These are phyloP conservation scores for Alviniconcha strummeri DNA, from an alignment of 2,888 invertebrate genomes.

Conservation along the genomic window DNA sequence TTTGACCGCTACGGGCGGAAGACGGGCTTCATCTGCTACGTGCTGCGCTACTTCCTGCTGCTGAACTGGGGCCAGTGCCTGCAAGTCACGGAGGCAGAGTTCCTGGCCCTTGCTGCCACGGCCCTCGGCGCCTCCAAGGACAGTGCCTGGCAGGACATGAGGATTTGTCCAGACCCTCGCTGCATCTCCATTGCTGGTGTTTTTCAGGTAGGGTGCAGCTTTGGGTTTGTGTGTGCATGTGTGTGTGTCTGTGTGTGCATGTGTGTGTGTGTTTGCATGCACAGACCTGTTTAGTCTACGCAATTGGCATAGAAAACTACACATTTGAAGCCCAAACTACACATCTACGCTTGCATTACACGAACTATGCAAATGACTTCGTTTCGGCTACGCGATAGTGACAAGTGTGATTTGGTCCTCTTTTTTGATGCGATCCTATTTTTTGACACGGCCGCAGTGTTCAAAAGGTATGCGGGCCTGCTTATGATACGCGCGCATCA, in stretches of 20 bases:
- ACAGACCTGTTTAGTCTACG: no score
- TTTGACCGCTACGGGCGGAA: slow-evolving; percentile 66
- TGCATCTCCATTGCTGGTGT: slow-evolving; percentile 67
- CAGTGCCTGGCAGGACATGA: slow-evolving; percentile 53
- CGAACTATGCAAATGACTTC: no score
- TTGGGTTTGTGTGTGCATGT: not conserved
- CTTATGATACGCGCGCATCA: no score
- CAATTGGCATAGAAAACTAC: no score
- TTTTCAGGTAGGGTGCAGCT: slow-evolving; percentile 60
- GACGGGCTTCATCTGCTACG: slow-evolving; percentile 63
- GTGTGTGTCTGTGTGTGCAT: not conserved
- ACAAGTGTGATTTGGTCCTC: no score
- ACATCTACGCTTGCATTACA: no score
- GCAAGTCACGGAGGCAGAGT: slow-evolving; percentile 60
- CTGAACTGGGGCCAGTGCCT: slow-evolving; percentile 65
- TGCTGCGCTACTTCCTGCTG: slow-evolving; percentile 67
- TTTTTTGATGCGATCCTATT: no score
- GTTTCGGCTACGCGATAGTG: no score
- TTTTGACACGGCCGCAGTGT: no score
- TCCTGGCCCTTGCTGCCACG: slow-evolving; percentile 60
- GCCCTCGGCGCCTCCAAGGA: slow-evolving; percentile 51
- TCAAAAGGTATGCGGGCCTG: no score
- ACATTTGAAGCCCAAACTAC: no score
- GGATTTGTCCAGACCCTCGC: slow-evolving; percentile 58
- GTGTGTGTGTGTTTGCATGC: no score